Base-by-base conservation (phyloP, 2,113 vertebrate species). In the Macheiramphus alcinus region DNA sequence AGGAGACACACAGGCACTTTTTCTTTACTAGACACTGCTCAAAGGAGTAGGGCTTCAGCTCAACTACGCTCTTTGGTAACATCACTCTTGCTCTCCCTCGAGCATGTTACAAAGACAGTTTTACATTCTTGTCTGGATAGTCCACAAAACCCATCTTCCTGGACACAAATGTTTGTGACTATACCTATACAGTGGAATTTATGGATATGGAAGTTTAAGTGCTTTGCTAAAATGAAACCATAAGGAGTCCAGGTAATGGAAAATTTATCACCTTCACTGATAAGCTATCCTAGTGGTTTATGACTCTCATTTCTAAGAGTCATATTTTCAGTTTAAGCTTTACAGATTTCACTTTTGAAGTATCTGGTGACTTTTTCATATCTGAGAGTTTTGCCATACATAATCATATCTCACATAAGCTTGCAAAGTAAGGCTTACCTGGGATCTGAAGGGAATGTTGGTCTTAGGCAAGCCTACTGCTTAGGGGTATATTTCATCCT, bases 91-190 rank as follows among this genome's bases (percentile, higher is more conserved):
- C 29, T 89, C 32, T 74, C 29, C 47, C 76, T 67, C 0, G 0
- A 87, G 65, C 10, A 31, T 22, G 31, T 79, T 68, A 55, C 55
- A 81, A 43, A 76, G 42, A 63, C 18, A 73, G 9, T 50, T 66
- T 82, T 87, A 80, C 36, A 52, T 71, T 73, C 67, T 58, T 73
- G 29, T 34, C 50, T 78, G 59, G 19, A 36, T 20, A 78, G 53
- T 71, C 63, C 79, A 78, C 45, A 92, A 78, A 92, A 36, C 13
- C 10, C 26, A 55, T 78, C 48, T 86, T 92, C 50, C 63, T 88
- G 86, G 52, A 71, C 72, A 83, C 40, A 95, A 75, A 61, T 83
- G n/a, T 63, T 96, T 93, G 73, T 87, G 50, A 75, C 40, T 93
- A 10, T 58, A 53, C 9, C 19, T 50, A 11, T 48, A 71, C 29